Base-by-base conservation (phyloP, 2,888 invertebrate genomes). In the Drosophila borealis region DNA sequence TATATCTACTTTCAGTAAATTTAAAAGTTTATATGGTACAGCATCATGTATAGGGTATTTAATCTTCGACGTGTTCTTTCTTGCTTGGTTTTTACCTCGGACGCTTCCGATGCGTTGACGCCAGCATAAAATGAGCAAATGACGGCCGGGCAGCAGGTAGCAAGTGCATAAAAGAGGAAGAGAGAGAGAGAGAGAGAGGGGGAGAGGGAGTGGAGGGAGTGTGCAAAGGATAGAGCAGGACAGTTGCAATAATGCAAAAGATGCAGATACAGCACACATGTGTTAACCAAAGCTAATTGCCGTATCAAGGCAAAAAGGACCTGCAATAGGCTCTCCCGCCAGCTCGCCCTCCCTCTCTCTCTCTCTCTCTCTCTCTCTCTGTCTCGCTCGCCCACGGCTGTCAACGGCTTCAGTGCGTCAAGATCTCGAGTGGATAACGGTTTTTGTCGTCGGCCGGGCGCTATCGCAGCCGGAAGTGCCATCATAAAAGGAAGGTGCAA, bases 401-500 rank as follows among this genome's bases (percentile, higher is more conserved):
- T 81, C 81, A 78, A 75, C 80, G 80, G 63, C 70, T 79, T 69
- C 66, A 69, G 71, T 76, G 81, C 83, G 80, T 87, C 80, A 70
- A 85, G 88, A 85, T 85, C 79, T 85, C 57, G 66, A 88, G 84
- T 82, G 84, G 88, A 85, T 85, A 85, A 85, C 80, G 83, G 59
- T 44, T 53, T 5, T 44, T 51, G 66, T 63, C 73, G 81, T 60
- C 72, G 74, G 72, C n/a, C 50, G 78, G 17, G 49, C 69, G 82
- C 81, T 90, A 90, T 90, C 90, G 77, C 80, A 81, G 85, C 90
- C 90, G 90, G 90, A 90, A 90, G 89, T 90, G 87, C 88, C 85
- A 80, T 81, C 81, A 90, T 88, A 90, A 90, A 86, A 90, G 90
- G 90, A 90, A 90, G 91, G 90, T 90, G 90, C 91, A 90, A 90